Evolutionary conservation across 1,140 invertebrate species (phyloP).

Genomic region (Homalodisca vitripennis): DNA sequence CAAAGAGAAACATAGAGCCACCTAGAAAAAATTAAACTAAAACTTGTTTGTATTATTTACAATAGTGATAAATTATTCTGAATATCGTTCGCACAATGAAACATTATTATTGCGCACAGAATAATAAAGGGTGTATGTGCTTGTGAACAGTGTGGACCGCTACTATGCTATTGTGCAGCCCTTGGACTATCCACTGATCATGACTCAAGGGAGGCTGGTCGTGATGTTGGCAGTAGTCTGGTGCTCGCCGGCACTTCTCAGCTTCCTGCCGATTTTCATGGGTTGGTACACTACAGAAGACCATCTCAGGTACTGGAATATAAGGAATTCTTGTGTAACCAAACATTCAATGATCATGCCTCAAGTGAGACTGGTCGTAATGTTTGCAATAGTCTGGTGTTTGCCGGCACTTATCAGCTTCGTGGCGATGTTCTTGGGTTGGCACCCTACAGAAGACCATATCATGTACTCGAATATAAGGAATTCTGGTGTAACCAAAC

Average conservation of each 20-base stretch:
- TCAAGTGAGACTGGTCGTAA: constrained; percentile 66
- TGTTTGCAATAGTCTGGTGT: constrained; percentile 87
- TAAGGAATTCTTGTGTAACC: too few species aligned
- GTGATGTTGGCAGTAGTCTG: constrained; percentile 85
- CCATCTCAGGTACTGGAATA: constrained; percentile 57
- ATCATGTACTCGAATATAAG: constrained; percentile 50
- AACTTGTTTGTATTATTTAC: too few species aligned
- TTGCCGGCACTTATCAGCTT: constrained; percentile 91
- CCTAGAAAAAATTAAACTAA: too few species aligned
- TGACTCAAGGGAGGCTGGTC: constrained; percentile 73
- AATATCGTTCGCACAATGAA: too few species aligned
- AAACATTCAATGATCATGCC: constrained; percentile 90
- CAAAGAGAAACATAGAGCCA: too few species aligned
- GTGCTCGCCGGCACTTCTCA: constrained; percentile 88
- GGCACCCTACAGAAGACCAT: constrained; percentile 86
- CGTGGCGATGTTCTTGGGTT: constrained; percentile 91
- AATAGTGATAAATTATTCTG: too few species aligned
- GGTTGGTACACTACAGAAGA: constrained; percentile 89
- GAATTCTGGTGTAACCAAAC: too few species aligned
- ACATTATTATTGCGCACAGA: too few species aligned
- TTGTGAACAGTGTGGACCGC: constrained; percentile 54
- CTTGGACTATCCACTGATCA: constrained; percentile 83
- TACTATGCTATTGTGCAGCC: constrained; percentile 90
- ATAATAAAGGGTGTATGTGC: not conserved
- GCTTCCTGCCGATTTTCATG: constrained; percentile 92